A percentile compares a stretch with the other conserved stretches of the same genome.
phyloP scores from a whole-genome alignment of 1,140 invertebrate species.

The Heterodera schachtii region DNA sequence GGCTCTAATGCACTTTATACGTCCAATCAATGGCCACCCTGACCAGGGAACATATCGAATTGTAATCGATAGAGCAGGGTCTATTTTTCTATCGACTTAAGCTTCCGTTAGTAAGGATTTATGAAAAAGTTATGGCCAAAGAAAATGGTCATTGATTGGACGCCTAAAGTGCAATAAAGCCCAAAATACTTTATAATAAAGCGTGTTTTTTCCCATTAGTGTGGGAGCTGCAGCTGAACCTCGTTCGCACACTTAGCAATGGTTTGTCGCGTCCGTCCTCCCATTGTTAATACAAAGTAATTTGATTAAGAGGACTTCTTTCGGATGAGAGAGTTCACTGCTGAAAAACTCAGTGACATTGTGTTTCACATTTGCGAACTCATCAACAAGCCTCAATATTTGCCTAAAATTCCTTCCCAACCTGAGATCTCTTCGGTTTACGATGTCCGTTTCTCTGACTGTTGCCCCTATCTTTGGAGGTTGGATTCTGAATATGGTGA shows the following conservation, averaged over 20 bases:
- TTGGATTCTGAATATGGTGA: constrained; percentile 45
- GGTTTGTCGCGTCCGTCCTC: constrained; percentile 33
- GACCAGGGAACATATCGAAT: no score
- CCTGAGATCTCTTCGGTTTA: constrained; percentile 43
- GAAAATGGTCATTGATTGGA: no score
- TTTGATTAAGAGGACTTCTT: constrained; percentile 50
- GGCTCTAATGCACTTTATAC: no score
- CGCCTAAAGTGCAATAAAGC: no score
- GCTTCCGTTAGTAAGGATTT: no score
- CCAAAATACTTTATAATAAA: no score
- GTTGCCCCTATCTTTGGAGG: constrained; percentile 51
- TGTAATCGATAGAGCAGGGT: no score
- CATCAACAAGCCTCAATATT: constrained; percentile 50
- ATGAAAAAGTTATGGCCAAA: no score
- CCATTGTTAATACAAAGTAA: neutral
- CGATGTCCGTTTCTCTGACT: constrained; percentile 50
- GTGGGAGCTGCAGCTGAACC: constrained; percentile 51
- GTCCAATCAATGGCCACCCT: no score
- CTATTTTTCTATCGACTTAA: no score
- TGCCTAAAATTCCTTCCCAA: constrained; percentile 45
- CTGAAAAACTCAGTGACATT: constrained; percentile 47
- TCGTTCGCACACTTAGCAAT: constrained; percentile 47
- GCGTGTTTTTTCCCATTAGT: constrained; percentile 17
- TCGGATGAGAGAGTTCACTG: constrained; percentile 54
- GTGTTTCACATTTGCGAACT: constrained; percentile 46